Evolutionary conservation across 2,888 invertebrate species (phyloP).

Genomic region (Pyralis farinalis): DNA sequence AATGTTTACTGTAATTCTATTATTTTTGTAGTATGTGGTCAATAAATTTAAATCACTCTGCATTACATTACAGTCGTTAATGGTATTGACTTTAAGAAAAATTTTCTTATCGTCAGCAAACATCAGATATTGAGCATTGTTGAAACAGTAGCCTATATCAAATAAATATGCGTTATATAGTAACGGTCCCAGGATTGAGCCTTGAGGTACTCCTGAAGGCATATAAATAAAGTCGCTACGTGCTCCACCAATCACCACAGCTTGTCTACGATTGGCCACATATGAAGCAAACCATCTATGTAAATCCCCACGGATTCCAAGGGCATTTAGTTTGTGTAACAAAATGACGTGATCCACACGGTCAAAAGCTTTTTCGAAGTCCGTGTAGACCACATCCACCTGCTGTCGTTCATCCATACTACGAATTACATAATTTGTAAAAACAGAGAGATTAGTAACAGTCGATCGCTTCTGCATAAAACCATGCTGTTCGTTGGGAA

Average conservation of each 20-base stretch:
- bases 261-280: background rate
- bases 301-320: background rate
- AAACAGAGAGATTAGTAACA: background rate
- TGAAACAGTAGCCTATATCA: too few relatives aligned
- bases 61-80: too few relatives aligned
- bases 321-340: background rate
- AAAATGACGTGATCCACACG: background rate
- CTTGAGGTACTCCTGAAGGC: background rate
- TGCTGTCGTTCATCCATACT: background rate
- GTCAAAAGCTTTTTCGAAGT: background rate
- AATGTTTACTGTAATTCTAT: too few relatives aligned
- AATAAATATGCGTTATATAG: too few relatives aligned
- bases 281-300: background rate
- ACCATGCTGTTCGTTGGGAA: background rate
- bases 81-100: too few relatives aligned
- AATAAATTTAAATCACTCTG: too few relatives aligned
- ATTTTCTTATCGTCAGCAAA: too few relatives aligned
- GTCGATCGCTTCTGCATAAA: background rate
- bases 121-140: too few relatives aligned
- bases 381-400: slow-evolving; percentile 4
- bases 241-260: too few relatives aligned
- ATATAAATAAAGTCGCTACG: background rate
- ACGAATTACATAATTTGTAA: background rate
- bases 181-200: too few relatives aligned
- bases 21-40: too few relatives aligned